Percentiles rank a stretch among this genome's conserved stretches.
Evolutionary conservation across 2,888 invertebrate species (phyloP).

Genomic region (Campopleginae sp.): DNA sequence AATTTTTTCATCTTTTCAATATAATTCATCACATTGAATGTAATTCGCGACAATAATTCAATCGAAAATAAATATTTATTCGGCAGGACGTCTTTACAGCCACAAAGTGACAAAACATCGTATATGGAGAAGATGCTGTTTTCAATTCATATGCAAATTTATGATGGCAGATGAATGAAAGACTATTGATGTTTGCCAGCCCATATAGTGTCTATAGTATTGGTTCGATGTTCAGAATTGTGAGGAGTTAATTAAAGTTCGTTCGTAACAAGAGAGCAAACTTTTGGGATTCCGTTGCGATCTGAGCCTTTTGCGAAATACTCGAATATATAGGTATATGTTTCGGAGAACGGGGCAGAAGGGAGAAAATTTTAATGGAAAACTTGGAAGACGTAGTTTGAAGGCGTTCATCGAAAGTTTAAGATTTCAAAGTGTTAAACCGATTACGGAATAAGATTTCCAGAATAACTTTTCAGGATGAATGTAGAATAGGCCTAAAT

Average conservation of each 20-base stretch:
- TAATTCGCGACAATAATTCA: no score
- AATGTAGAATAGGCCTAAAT: constrained; percentile 3
- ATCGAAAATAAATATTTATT: no score
- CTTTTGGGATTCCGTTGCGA: background rate
- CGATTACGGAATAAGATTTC: constrained; percentile 26
- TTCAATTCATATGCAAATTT: background rate
- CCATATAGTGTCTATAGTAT: background rate
- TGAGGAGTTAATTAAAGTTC: constrained; percentile 46
- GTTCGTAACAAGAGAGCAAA: background rate
- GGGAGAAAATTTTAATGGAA: constrained; percentile 2
- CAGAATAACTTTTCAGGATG: constrained; percentile 10
- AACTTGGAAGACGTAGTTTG: constrained; percentile 24
- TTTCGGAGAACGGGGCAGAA: background rate
- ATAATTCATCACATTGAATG: no score
- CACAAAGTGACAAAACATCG: background rate
- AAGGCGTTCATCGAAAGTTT: background rate
- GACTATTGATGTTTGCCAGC: no score
- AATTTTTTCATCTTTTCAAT: no score
- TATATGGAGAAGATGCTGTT: background rate
- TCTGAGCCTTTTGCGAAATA: constrained; percentile 24
- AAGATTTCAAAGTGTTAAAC: constrained; percentile 26
- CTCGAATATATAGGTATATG: background rate
- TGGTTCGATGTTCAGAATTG: constrained; percentile 8
- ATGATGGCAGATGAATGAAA: background rate
- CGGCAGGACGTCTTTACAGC: no score